Percentiles rank a stretch among this genome's conserved stretches.
Conservation (phyloP, 2,888 invertebrate species). For the Eueremaeus valkanovi region DNA sequence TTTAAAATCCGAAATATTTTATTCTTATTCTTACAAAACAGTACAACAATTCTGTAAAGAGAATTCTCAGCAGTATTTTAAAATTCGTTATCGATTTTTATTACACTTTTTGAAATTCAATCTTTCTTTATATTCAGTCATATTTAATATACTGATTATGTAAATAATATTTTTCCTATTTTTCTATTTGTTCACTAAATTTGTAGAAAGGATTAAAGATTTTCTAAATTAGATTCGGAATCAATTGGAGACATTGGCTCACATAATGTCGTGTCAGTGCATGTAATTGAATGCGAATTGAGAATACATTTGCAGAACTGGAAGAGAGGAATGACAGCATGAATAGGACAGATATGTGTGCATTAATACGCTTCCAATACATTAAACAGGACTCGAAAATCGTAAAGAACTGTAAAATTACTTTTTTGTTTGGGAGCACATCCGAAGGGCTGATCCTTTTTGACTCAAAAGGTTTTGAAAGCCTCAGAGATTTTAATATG, state of each 20-base stretch:
- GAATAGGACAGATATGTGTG: too few species aligned
- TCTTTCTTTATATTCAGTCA: too few species aligned
- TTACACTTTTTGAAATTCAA: background rate
- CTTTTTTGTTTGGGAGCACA: background rate
- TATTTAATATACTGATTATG: background rate
- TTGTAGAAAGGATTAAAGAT: background rate
- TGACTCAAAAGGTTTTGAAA: background rate
- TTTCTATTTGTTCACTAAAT: background rate
- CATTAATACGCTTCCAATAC: background rate
- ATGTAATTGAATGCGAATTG: background rate
- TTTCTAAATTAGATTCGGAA: background rate
- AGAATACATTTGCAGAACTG: background rate
- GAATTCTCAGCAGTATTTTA: too few species aligned
- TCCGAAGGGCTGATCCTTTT: background rate
- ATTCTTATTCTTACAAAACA: too few species aligned
- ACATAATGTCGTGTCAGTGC: background rate
- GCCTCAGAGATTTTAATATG: background rate
- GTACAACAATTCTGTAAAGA: too few species aligned
- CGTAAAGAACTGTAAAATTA: background rate
- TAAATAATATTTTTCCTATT: background rate
- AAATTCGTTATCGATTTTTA: too few species aligned
- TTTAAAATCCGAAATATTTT: too few species aligned
- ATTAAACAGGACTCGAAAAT: background rate
- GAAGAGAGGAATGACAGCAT: too few species aligned
- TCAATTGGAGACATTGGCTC: background rate